Evolutionary conservation across 2,113 vertebrate species (phyloP).

Genomic region (Perognathus longimembris): DNA sequence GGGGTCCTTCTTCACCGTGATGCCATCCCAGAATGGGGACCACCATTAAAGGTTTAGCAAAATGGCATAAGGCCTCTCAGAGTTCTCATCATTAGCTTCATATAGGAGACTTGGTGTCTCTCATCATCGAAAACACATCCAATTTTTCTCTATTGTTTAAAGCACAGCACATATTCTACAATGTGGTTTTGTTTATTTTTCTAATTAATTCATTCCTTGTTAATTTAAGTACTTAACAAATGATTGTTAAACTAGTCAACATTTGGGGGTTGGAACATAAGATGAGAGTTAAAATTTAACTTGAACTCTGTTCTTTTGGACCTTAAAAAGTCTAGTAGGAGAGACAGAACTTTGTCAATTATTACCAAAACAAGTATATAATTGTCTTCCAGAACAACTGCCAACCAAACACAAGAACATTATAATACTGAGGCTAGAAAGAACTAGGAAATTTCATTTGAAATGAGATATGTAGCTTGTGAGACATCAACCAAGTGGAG

Average conservation of each 20-base stretch:
- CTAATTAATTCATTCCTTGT: background rate
- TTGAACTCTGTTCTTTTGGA: background rate
- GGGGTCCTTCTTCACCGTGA: background rate
- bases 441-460: background rate
- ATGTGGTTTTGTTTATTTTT: background rate
- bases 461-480: background rate
- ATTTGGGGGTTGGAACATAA: background rate
- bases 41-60: too few relatives aligned
- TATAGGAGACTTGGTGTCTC: background rate
- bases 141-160: background rate
- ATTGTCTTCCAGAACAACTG: background rate
- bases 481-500: background rate
- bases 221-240: background rate
- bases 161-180: background rate
- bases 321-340: background rate
- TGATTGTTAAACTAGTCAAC: background rate
- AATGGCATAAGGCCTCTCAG: too few relatives aligned
- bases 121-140: background rate
- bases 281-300: background rate
- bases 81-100: too few relatives aligned
- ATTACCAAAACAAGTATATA: background rate
- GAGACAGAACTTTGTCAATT: background rate
- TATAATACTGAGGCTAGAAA: background rate
- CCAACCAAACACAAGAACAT: background rate
- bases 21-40: too few relatives aligned